Base-by-base conservation (phyloP, 2,113 vertebrate genomes). In the Phycodurus eques region DNA sequence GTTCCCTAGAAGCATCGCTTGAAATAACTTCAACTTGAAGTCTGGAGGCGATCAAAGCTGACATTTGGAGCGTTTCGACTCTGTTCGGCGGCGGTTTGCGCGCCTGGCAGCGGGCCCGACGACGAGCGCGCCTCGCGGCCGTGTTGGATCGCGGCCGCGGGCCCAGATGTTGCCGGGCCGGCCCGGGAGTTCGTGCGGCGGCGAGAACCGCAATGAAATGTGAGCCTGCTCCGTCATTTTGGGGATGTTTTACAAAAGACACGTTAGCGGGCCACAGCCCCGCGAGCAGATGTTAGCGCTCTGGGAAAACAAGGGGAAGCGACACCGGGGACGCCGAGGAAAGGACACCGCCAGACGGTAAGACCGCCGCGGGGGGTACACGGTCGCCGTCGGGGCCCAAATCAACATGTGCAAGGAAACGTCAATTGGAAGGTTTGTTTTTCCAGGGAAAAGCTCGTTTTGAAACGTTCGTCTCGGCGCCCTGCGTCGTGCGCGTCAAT, bases 221-320 rank as follows among this genome's bases (percentile, higher is more conserved):
- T 74, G 74, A 81, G 73, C 74, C 72, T 11, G 68, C 72, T 69
- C 71, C 70, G 71, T 79, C 79, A 76, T 85, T 85, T 82, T 70
- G 59, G 77, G 83, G 85, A 80, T 85, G 77, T 80, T 87, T 78
- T 56, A 77, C 80, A 85, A 82, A 86, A 47, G 77, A 84, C 74
- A 81, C 85, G 86, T 87, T 84, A 66, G 74, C 84, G 83, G 83
- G 84, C 71, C 74, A 70, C 68, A 73, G 69, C 74, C 51, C 42
- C 22, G 72, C 12, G 77, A 84, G 83, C 82, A 87, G 82, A 89
- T 89, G 90, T 79, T 82, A 35, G 73, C 67, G 68, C 72, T 70
- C 49, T 10, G 54, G 47, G 76, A 64, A 5, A 20, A 66, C 5
- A 8, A 74, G 31, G 8, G 73, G 73, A 47, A 67, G 68, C 27